A percentile compares a stretch with the other conserved stretches of the same genome.
Conservation (phyloP, 1,140 invertebrate genomes). For the Drosophila ananassae region DNA sequence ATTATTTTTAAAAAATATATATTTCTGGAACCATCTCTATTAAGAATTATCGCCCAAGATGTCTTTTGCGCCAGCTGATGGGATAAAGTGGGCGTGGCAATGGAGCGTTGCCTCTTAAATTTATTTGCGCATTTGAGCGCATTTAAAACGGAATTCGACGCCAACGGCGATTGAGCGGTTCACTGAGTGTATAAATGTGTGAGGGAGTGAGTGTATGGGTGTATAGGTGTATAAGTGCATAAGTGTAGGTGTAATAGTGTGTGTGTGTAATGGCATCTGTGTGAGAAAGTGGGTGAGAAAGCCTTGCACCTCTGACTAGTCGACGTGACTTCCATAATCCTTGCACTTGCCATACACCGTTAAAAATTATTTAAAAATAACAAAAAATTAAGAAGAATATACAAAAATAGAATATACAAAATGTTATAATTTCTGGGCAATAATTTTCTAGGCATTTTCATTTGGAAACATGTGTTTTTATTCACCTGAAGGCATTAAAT, state of each 20-base stretch:
- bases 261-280: neutral
- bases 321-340: conserved; percentile 41
- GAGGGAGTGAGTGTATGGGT: neutral
- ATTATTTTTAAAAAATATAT: neutral
- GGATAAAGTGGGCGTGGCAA: conserved; percentile 37
- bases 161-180: conserved; percentile 36
- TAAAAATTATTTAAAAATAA: neutral
- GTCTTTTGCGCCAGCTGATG: neutral
- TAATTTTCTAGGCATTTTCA: neutral
- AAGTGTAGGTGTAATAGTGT: neutral
- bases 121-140: conserved; percentile 75
- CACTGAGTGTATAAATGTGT: neutral
- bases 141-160: conserved; percentile 66
- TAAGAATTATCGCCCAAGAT: neutral
- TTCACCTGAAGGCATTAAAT: conserved; percentile 4
- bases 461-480: conserved; percentile 1
- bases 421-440: neutral
- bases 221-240: no score
- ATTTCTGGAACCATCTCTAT: neutral
- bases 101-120: conserved; percentile 45
- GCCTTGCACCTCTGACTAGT: conserved; percentile 38
- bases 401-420: neutral
- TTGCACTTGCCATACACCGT: conserved; percentile 31
- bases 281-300: neutral
- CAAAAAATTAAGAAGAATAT: neutral